Evolutionary conservation across 2,797 vertebrate species (phyloP).

Genomic region (Hylomyscus alleni): DNA sequence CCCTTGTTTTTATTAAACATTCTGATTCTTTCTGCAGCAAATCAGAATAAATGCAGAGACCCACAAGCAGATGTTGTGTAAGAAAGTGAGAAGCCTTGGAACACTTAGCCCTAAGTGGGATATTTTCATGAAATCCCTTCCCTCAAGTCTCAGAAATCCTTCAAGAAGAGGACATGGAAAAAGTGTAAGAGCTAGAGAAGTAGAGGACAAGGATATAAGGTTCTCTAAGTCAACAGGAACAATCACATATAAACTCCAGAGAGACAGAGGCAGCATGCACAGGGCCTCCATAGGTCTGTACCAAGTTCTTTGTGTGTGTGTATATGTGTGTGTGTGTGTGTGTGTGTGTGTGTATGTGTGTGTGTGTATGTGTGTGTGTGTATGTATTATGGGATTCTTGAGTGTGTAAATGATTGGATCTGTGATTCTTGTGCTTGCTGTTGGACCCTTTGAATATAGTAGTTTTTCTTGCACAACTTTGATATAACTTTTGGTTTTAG

Average conservation of each 20-base stretch:
- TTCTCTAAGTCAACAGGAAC: not conserved
- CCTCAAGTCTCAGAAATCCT: not conserved
- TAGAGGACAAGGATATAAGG: not conserved
- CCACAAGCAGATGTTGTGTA: not conserved
- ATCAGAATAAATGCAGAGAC: not conserved
- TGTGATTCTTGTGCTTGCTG: too few species aligned
- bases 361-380: too few species aligned
- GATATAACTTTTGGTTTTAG: not conserved
- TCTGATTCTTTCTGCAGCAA: not conserved
- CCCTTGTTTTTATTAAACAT: not conserved
- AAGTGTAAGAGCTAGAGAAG: not conserved
- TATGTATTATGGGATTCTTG: too few species aligned
- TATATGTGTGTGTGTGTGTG: too few species aligned
- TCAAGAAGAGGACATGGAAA: not conserved
- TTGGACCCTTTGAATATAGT: not conserved
- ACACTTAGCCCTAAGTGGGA: not conserved
- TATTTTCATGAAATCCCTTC: not conserved
- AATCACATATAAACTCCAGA: not conserved
- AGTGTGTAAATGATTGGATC: too few species aligned
- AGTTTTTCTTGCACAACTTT: not conserved
- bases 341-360: too few species aligned
- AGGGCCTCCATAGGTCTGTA: not conserved
- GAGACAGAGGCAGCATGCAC: not conserved
- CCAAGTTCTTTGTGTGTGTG: not conserved
- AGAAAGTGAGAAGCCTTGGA: not conserved